phyloP scores from a whole-genome alignment of 2,113 vertebrate genomes.

The Engystomops pustulosus region DNA sequence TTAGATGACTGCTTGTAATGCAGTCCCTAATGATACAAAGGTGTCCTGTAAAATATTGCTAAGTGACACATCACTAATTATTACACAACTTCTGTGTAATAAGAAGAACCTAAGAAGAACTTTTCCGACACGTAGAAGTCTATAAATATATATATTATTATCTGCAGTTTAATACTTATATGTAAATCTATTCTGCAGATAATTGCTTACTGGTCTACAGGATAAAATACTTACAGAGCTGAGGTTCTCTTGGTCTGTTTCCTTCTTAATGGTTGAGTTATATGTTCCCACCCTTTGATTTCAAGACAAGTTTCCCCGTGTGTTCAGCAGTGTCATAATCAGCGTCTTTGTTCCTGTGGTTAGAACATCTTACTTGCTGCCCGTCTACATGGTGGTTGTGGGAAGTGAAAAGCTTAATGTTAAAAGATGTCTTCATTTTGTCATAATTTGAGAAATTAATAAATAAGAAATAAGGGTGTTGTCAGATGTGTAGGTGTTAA shows the following conservation, averaged over 20 bases:
- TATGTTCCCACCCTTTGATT: slow-evolving; percentile 46
- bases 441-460: too few relatives aligned
- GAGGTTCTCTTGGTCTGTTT: background rate
- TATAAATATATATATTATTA: too few relatives aligned
- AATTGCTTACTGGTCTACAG: background rate
- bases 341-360: slow-evolving; percentile 42
- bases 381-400: background rate
- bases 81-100: too few relatives aligned
- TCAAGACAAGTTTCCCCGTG: slow-evolving; percentile 14
- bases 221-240: slow-evolving; percentile 28
- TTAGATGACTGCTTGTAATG: too few relatives aligned
- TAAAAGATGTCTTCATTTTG: too few relatives aligned
- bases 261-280: background rate
- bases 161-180: too few relatives aligned
- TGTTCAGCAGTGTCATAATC: slow-evolving; percentile 44
- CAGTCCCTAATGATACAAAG: too few relatives aligned
- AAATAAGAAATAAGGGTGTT: background rate
- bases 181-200: too few relatives aligned
- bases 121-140: too few relatives aligned
- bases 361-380: background rate
- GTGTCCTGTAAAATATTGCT: too few relatives aligned
- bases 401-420: slow-evolving; percentile 6
- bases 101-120: too few relatives aligned
- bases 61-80: too few relatives aligned
- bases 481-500: background rate